These are phyloP conservation scores for Amphiura filiformis DNA, from an alignment of 35 echinoderm and acorn worm species.

Conservation along the genomic window DNA sequence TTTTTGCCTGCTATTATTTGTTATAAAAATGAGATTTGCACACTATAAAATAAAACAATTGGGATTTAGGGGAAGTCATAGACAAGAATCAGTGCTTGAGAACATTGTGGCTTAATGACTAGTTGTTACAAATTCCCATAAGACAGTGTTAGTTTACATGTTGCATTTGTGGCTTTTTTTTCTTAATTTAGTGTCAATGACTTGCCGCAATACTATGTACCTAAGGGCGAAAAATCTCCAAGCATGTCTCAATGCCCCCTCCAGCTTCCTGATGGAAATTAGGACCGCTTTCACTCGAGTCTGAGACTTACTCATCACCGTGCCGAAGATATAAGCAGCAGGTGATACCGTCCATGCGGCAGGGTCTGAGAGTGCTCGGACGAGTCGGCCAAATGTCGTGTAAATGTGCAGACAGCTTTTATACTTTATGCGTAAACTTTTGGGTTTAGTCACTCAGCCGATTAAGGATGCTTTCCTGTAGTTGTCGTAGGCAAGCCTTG, in stretches of 20 bases:
- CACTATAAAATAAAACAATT: too few relatives aligned
- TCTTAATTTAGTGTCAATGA: slow-evolving; percentile 9
- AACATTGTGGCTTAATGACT: not conserved
- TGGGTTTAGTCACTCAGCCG: slow-evolving; percentile 9
- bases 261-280: too few relatives aligned
- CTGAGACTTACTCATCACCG: too few relatives aligned
- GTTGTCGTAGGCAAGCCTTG: not conserved
- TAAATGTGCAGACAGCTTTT: slow-evolving; percentile 14
- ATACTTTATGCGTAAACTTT: not conserved
- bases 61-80: not conserved
- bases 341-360: too few relatives aligned
- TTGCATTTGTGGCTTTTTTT: not conserved
- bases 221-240: not conserved
- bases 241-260: too few relatives aligned
- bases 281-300: too few relatives aligned
- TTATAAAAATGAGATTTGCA: too few relatives aligned
- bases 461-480: slow-evolving; percentile 9
- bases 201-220: not conserved
- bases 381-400: not conserved
- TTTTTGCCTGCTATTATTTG: too few relatives aligned
- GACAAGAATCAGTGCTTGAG: not conserved
- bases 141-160: not conserved
- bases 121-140: not conserved
- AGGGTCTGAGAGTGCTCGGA: too few relatives aligned
- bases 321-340: too few relatives aligned